Percentiles rank a stretch among this genome's conserved stretches.
These are phyloP conservation scores for Anomalospiza imberbis DNA, from an alignment of 2,797 vertebrate genomes.

Conservation along the genomic window DNA sequence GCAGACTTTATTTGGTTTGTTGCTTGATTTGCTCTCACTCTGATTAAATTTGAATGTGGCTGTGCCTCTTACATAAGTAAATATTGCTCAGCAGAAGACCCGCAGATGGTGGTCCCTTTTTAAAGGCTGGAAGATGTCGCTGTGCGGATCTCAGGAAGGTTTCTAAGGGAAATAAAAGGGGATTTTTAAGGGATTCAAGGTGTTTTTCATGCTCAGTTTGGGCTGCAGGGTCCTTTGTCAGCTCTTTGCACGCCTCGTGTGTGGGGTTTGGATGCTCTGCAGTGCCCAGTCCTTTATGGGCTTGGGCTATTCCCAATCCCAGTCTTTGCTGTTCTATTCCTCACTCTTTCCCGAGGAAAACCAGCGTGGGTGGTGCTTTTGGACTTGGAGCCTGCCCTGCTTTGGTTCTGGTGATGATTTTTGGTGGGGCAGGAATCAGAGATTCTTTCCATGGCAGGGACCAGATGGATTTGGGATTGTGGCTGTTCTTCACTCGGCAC, in stretches of 20 bases:
- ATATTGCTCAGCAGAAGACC: not conserved
- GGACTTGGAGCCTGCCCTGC: not conserved
- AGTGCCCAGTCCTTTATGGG: not conserved
- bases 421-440: not conserved
- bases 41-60: not conserved
- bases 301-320: not conserved
- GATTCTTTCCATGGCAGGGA: not conserved
- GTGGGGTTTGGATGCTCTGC: not conserved
- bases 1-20: not conserved
- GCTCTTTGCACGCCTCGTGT: fast-evolving
- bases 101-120: too few relatives aligned
- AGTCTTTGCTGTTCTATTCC: not conserved
- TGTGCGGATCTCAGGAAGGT: not conserved
- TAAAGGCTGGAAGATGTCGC: not conserved
- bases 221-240: not conserved
- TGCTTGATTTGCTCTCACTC: not conserved
- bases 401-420: not conserved
- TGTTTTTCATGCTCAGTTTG: not conserved
- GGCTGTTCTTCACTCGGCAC: not conserved
- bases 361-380: not conserved
- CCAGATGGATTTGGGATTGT: not conserved
- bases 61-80: not conserved
- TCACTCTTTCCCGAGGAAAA: not conserved
- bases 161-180: not conserved
- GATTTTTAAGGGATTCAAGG: not conserved